Base-by-base conservation (phyloP, 2,888 invertebrate species). In the Tachina grossa region DNA sequence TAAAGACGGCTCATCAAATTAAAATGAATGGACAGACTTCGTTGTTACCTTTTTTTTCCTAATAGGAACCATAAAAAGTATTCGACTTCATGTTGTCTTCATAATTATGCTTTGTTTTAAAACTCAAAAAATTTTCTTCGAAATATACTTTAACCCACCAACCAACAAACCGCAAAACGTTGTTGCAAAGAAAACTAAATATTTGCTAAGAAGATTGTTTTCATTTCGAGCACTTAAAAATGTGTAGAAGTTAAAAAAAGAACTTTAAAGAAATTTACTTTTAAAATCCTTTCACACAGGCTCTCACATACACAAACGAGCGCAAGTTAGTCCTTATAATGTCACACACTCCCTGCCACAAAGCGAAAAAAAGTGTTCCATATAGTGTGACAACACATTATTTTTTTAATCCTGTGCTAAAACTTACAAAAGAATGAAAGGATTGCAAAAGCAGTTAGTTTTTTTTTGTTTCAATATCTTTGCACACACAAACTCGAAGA, bases 381-480 rank as follows among this genome's bases (percentile, higher is more conserved):
- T 57, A 51, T 65, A 51, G 57, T 71, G 71, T 83, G 63, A 71
- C 57, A 71, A 71, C 69, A 71, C 16, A 57, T 45, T 39, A 14
- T 57, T 57, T 57, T 57, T 65, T 77, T 72, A 83, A 72, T 72
- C 83, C 69, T 59, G 74, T 71, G 45, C 45, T 45, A 41, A 59
- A 72, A 63, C 72, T 10, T 72, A 78, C 51, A 83, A 78, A 78
- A 66, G 59, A 72, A 51, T 65, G 53, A 77, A 72, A 66, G 72
- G 72, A 83, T 72, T 72, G 43, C 13, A 16, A 81, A 63, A 57
- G n/a, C 74, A 61, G 45, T 74, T 19, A 14, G 39, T 49, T 51
- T 55, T 49, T 51, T 55, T 19, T 47, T 43, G 13, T 57, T 66
- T 41, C 49, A 51, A 66, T 49, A 74, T 19, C 68, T 57, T 19